Conservation (phyloP, 2,888 invertebrate species). For the Drosophila setosimentum region DNA sequence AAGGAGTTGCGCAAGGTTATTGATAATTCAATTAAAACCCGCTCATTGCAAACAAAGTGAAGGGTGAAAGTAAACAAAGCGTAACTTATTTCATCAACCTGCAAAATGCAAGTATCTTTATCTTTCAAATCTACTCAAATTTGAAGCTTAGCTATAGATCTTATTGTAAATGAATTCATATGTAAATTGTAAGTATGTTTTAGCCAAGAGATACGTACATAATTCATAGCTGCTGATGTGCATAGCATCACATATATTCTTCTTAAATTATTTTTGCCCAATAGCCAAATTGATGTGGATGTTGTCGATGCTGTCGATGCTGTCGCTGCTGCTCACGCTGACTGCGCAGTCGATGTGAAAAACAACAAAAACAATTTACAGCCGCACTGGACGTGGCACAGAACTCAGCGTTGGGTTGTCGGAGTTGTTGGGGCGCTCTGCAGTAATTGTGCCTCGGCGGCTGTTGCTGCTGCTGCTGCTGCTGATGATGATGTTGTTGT, state of each 20-base stretch:
- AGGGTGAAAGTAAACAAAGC: background rate
- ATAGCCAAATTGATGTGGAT: slow-evolving; percentile 67
- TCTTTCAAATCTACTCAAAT: too few relatives aligned
- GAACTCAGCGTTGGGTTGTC: slow-evolving; percentile 35
- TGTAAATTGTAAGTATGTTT: slow-evolving; percentile 19
- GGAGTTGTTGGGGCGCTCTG: slow-evolving; percentile 54
- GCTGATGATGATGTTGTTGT: slow-evolving; percentile 26
- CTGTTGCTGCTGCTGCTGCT: slow-evolving; percentile 35
- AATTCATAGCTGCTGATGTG: slow-evolving; percentile 85
- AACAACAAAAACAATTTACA: slow-evolving; percentile 43
- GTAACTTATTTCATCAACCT: background rate
- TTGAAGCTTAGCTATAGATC: background rate
- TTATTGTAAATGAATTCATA: slow-evolving; percentile 6
- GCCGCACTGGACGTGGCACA: slow-evolving; percentile 31
- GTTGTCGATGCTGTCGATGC: slow-evolving; percentile 23
- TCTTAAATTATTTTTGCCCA: slow-evolving; percentile 80
- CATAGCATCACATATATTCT: slow-evolving; percentile 84
- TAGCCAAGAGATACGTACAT: slow-evolving; percentile 81
- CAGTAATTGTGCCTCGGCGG: slow-evolving; percentile 52
- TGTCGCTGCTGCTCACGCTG: slow-evolving; percentile 40
- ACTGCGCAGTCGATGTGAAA: slow-evolving; percentile 43
- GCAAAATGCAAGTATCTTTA: too few relatives aligned
- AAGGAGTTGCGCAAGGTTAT: slow-evolving; percentile 52
- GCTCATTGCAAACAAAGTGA: background rate
- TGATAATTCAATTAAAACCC: slow-evolving; percentile 4